phyloP scores from a whole-genome alignment of 1,140 invertebrate species.

The Pogonomyrmex californicus region DNA sequence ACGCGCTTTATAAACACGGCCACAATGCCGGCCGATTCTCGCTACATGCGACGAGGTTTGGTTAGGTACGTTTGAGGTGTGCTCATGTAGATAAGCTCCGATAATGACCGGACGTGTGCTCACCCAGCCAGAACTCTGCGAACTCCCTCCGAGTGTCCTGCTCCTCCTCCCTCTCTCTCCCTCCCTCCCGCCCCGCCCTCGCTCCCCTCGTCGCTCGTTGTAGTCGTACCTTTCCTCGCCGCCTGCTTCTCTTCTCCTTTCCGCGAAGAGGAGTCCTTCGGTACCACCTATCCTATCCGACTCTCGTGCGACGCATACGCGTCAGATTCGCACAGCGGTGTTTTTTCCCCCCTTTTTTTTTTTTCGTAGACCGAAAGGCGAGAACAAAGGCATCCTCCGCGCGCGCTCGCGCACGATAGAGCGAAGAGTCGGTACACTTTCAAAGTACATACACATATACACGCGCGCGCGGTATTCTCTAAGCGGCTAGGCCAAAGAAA shows the following conservation, averaged over 20 bases:
- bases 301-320: conserved; percentile 58
- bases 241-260: conserved; percentile 66
- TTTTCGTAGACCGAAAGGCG: conserved; percentile 29
- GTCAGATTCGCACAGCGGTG: conserved; percentile 61
- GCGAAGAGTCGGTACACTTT: conserved; percentile 54
- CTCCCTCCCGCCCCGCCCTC: conserved; percentile 56
- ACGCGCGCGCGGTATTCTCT: not conserved
- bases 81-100: conserved; percentile 88
- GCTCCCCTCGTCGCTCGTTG: conserved; percentile 57
- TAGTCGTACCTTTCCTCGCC: conserved; percentile 55
- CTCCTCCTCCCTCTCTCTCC: conserved; percentile 68
- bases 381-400: conserved; percentile 52
- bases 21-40: conserved; percentile 72
- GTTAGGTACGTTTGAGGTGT: conserved; percentile 86
- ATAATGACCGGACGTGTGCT: conserved; percentile 87
- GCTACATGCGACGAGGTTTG: conserved; percentile 77
- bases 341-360: conserved; percentile 27
- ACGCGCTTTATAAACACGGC: conserved; percentile 72
- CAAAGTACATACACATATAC: conserved; percentile 18
- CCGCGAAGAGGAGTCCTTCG: conserved; percentile 68
- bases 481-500: conserved; percentile 58
- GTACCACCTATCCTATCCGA: conserved; percentile 60
- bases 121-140: conserved; percentile 87
- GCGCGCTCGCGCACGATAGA: conserved; percentile 31
- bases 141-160: conserved; percentile 81